Base-by-base conservation (phyloP, 1,140 invertebrate genomes). In the Drosophila sp. region DNA sequence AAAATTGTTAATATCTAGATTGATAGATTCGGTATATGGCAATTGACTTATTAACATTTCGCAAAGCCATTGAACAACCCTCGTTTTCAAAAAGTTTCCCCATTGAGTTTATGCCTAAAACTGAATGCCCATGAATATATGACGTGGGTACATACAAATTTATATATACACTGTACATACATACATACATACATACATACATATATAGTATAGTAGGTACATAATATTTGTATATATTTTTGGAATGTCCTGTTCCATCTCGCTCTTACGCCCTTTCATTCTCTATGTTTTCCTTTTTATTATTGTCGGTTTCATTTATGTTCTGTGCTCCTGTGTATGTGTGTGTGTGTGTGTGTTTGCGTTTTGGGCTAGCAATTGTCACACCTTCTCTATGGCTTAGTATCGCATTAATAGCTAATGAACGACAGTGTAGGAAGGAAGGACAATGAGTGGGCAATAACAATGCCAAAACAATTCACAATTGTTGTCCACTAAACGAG, bases 341-440 rank as follows among this genome's bases (percentile, higher is more conserved):
- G 29, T 32, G 33, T 44, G 8, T 44, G 17, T 23, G 4, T 23
- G 17, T 44, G 4, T 23, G 41, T 61, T 38, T 33, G n/a, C 41
- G 32, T 64, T 73, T 67, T 69, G 61, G 61, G 1, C 23, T 8
- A 27, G 64, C 82, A 86, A 78, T 85, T 86, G 81, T 81, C 81
- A 81, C 81, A 85, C 81, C 81, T 85, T 85, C 85, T 81, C 70
- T 75, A 81, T 72, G 66, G 50, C 57, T 70, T 2, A 50, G 50
- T 66, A 68, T 70, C 57, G 56, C 81, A 80, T 86, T 86, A 78
- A 79, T 78, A 70, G 81, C 82, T 86, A 86, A 85, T 85, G 81
- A 86, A 85, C 78, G 78, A 73, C 78, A 80, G 80, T 63, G 76
- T 38, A 55, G 25, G 23, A 64, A 66, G 71, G 23, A 65, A 47